Evolutionary conservation across 2,113 vertebrate species (phyloP), one percentile per base, ranked within the genome.

Genomic region (Pomatorhinus ruficollis): DNA sequence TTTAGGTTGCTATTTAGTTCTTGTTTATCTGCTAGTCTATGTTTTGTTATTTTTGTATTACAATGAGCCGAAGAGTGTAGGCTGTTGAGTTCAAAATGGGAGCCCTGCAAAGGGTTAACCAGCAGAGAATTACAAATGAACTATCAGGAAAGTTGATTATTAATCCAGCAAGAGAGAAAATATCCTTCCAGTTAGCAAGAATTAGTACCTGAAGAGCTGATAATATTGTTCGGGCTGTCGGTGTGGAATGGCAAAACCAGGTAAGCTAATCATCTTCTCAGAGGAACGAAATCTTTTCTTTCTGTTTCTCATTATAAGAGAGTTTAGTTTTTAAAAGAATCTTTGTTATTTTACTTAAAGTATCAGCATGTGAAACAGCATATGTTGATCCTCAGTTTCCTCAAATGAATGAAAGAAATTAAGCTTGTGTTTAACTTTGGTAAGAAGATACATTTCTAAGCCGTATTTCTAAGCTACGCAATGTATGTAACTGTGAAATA

Each of bases 111-210:
- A 98, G 98, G 99, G 99, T 99, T 99, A 99, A 99, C 98, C 97
- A 99, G 98, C 98, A 98, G 98, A 98, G 98, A 99, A 99, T 99
- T 98, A 98, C 99, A 99, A 99, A 99, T 99, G 99, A 99, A 99
- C 98, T 98, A 98, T 98, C 99, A 99, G 98, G 98, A 98, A 98
- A 98, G 98, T 99, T 99, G 99, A 99, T 99, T 99, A 99, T 99
- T 99, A 99, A 99, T 99, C 98, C 98, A 98, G 98, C 97, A 97
- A 97, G 98, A 97, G 98, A 98, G 97, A 98, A 98, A 98, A 98
- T 98, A 98, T 98, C 97, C 98, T 98, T 98, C 98, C 97, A 97
- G 97, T 98, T 98, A 98, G 97, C 97, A 98, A 98, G 98, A 98
- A 98, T 98, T 97, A 98, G 97, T 97, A 98, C 98, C 97, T 87